phyloP scores from a whole-genome alignment of 2,888 invertebrate genomes.

The Thymelicus lineola region DNA sequence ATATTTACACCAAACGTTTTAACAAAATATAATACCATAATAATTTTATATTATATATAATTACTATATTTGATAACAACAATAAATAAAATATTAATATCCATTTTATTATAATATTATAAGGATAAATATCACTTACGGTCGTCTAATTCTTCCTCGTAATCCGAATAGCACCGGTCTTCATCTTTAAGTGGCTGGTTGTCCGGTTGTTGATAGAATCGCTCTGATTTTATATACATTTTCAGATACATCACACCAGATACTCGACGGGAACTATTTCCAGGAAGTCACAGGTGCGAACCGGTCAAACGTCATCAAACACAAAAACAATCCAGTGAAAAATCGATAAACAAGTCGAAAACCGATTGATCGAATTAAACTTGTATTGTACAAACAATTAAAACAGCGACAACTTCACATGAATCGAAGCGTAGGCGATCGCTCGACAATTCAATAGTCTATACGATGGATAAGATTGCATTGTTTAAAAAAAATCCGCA shows the following conservation, averaged over 20 bases:
- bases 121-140: conserved; percentile 59
- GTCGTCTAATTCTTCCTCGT: conserved; percentile 73
- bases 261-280: conserved; percentile 34
- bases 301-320: conserved; percentile 27
- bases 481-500: conserved; percentile 35
- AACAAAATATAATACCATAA: too few relatives aligned
- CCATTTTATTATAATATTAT: background rate
- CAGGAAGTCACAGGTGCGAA: conserved; percentile 17
- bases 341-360: background rate
- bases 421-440: conserved; percentile 18
- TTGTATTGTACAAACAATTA: conserved; percentile 11
- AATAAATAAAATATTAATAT: conserved; percentile 1
- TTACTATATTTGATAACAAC: background rate
- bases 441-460: conserved; percentile 21
- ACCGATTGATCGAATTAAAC: background rate
- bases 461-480: conserved; percentile 36
- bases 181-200: conserved; percentile 66
- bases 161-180: conserved; percentile 72
- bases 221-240: conserved; percentile 79
- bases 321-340: conserved; percentile 7
- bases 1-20: too few relatives aligned
- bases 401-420: conserved; percentile 18
- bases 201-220: conserved; percentile 75
- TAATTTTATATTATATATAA: too few relatives aligned
- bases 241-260: conserved; percentile 71